Base-by-base conservation (phyloP, 2,113 vertebrate genomes). In the Ceuthmochares aereus region DNA sequence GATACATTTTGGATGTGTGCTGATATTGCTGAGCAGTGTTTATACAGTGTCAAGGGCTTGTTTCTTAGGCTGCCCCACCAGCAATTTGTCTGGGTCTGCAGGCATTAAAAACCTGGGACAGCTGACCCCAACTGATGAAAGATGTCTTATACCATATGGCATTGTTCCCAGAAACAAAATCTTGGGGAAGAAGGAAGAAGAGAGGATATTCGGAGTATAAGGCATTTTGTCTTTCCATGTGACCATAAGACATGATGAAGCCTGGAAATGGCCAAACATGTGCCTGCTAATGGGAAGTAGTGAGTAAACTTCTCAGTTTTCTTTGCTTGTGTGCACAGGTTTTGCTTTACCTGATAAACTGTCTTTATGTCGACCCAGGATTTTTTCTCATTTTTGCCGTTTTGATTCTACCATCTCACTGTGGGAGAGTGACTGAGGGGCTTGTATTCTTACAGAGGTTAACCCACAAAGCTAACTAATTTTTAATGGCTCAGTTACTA, bases 171-270 rank as follows among this genome's bases (percentile, higher is more conserved):
- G 36, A 20, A 52, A 21, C 15, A 17, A 42, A 59, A 68, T 5
- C 16, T 36, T 12, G 4, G 23, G 14, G 15, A 27, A 58, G 10
- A 36, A 32, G 16, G 8, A 36, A 10, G 30, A 68, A 59, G n/a
- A 43, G 12, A 4, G 14, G 5, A 43, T 14, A 6, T 32, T 86
- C 3, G 5, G 19, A 49, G 6, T 49, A 43, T 18, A 66, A 2
- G 4, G 3, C 3, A 4, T 51, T 51, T 60, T 51, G 25, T 68
- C 32, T 76, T 66, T 15, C 34, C 34, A 58, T 29, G 29, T 51
- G 4, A 76, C 12, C 0, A 0, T 40, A 49, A 34, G 0, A 7
- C 1, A 1, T 67, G 52, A 16, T 42, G 30, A 1, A 58, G 12
- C 13, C 34, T 51, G 36, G 30, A 76, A 1, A 43, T 34, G 30